A percentile compares a stretch with the other conserved stretches of the same genome.
These are phyloP conservation scores for Digitonthophagus gazella DNA, from an alignment of 2,888 invertebrate genomes.

Conservation along the genomic window DNA sequence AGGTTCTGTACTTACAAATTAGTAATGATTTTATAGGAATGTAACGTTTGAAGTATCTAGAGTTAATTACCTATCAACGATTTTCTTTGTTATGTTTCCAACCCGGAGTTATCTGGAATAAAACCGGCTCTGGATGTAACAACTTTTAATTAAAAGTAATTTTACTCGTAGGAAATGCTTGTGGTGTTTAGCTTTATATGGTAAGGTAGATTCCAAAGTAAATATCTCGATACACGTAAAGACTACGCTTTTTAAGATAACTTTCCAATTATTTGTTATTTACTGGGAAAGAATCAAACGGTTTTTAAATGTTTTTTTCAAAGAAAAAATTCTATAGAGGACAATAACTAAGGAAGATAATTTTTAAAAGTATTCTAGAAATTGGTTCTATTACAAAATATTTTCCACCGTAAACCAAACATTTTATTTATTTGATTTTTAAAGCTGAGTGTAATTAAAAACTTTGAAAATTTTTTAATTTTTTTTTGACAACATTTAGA, in stretches of 20 bases:
- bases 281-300: not conserved
- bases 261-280: not conserved
- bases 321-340: not conserved
- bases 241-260: not conserved
- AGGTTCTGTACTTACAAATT: no score
- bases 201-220: not conserved
- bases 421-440: no score
- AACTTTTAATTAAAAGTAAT: not conserved
- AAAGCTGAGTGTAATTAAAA: no score
- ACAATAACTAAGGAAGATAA: no score
- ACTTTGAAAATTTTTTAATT: no score
- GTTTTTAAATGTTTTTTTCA: not conserved
- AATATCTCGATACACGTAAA: not conserved
- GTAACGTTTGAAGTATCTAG: not conserved
- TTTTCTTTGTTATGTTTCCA: not conserved
- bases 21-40: no score
- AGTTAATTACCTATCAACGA: not conserved
- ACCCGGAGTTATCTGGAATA: not conserved
- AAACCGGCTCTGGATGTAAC: not conserved
- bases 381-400: no score
- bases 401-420: no score
- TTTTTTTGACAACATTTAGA: no score
- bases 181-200: not conserved
- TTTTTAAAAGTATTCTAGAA: no score
- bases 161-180: not conserved